Percentiles rank a stretch among this genome's conserved stretches.
phyloP scores from a whole-genome alignment of 2,888 invertebrate genomes.

The Clitarchus hookeri region DNA sequence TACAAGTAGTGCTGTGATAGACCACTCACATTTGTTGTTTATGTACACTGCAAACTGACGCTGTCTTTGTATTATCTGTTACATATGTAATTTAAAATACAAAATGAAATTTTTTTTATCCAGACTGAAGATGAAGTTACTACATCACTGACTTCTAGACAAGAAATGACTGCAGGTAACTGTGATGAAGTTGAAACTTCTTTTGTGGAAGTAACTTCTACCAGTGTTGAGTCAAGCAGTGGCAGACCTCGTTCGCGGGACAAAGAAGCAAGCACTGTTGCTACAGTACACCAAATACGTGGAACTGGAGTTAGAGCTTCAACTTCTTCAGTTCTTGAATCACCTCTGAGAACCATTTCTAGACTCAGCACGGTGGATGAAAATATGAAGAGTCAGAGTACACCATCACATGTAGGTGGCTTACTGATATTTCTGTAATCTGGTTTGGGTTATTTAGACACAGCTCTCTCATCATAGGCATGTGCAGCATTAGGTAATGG shows the following conservation, averaged over 20 bases:
- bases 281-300: neutral
- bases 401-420: neutral
- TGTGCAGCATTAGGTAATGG: no score
- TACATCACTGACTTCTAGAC: neutral
- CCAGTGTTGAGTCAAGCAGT: neutral
- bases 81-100: neutral
- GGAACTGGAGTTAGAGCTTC: neutral
- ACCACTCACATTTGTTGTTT: no score
- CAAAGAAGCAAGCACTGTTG: neutral
- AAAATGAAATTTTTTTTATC: neutral
- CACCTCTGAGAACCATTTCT: neutral
- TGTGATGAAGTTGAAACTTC: neutral
- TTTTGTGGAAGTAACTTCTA: neutral
- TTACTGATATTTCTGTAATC: no score
- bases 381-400: neutral
- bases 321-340: neutral
- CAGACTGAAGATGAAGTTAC: neutral
- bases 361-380: conserved; percentile 1
- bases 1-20: no score
- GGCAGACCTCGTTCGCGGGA: neutral
- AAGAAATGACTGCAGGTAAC: neutral
- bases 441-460: no score
- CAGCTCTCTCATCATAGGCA: no score
- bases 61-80: no score
- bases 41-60: no score